A percentile compares a stretch with the other conserved stretches of the same genome.
phyloP scores from a whole-genome alignment of 1,140 invertebrate genomes.

The Saccostrea echinata region DNA sequence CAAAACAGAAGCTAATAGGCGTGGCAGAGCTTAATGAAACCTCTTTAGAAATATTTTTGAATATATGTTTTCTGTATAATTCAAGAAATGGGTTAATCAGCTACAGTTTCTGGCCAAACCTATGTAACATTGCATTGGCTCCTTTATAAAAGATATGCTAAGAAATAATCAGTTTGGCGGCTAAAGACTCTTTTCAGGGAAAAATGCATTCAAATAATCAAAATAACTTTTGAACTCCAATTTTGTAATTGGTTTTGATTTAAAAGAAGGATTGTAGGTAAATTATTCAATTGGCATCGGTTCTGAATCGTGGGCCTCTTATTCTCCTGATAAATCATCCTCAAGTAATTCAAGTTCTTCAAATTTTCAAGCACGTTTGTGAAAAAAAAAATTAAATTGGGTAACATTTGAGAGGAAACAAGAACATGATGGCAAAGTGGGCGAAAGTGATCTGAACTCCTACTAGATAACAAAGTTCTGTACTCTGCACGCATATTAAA shows the following conservation, averaged over 20 bases:
- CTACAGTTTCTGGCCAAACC: neutral
- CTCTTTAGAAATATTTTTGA: neutral
- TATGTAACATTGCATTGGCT: neutral
- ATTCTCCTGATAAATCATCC: neutral
- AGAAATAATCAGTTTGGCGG: neutral
- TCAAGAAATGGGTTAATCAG: constrained; percentile 23
- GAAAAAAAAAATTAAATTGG: neutral
- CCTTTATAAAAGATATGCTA: neutral
- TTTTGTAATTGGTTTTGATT: constrained; percentile 10
- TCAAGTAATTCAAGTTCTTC: neutral
- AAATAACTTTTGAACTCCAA: neutral
- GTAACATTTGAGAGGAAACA: neutral
- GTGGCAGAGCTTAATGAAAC: neutral
- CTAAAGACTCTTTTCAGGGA: neutral
- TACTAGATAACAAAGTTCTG: neutral
- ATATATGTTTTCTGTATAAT: neutral
- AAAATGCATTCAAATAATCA: neutral
- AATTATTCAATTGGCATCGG: neutral
- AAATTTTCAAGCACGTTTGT: neutral
- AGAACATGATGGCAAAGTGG: neutral
- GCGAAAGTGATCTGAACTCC: neutral
- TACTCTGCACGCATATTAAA: neutral
- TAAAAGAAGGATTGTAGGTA: neutral
- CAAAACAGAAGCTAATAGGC: neutral
- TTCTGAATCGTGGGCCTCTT: neutral